Conservation (phyloP, 2,888 invertebrate species). For the Byasa hedistus region DNA sequence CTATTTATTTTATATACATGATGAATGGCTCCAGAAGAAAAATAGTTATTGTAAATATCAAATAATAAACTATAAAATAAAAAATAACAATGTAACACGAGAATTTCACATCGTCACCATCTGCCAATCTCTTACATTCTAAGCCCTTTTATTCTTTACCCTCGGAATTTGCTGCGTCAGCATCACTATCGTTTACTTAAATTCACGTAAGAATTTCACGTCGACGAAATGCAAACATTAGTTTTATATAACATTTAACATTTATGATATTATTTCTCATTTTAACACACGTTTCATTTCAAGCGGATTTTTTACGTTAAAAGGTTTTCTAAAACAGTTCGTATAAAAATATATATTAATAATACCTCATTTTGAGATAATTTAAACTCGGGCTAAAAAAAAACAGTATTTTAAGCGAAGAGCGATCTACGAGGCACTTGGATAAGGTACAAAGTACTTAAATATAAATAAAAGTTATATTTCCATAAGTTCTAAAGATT, state of each 20-base stretch:
- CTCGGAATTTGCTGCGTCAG: neutral
- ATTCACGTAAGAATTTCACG: neutral
- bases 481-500: too few species aligned
- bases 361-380: too few species aligned
- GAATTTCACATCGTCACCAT: constrained; percentile 9
- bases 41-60: too few species aligned
- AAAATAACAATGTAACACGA: neutral
- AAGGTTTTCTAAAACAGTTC: too few species aligned
- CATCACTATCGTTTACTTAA: constrained; percentile 4
- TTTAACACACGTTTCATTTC: neutral
- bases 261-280: neutral
- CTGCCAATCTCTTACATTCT: constrained; percentile 7
- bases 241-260: neutral
- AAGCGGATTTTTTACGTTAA: neutral
- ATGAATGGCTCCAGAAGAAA: too few species aligned
- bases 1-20: too few species aligned
- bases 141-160: constrained; percentile 9
- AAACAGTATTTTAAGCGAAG: too few species aligned
- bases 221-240: neutral
- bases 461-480: too few species aligned
- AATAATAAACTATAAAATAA: neutral
- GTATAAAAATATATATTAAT: too few species aligned
- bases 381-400: too few species aligned
- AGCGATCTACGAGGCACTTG: too few species aligned
- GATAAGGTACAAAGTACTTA: too few species aligned